Conservation (phyloP, 2,797 vertebrate species). For the Cryptoprocta ferox region DNA sequence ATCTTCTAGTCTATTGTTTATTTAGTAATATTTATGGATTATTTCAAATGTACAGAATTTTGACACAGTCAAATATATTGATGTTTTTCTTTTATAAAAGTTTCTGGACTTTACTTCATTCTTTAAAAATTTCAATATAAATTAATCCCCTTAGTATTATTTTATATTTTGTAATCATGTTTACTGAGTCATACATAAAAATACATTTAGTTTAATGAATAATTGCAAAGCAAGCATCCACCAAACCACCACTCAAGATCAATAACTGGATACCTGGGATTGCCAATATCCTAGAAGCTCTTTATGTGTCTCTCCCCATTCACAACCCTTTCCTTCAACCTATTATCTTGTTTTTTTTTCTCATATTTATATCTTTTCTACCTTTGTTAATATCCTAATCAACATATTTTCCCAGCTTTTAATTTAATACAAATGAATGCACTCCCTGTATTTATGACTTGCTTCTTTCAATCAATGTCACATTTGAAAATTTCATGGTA, state of each 20-base stretch:
- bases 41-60: not conserved
- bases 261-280: not conserved
- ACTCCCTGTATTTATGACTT: not conserved
- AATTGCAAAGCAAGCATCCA: not conserved
- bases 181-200: not conserved
- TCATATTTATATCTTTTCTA: not conserved
- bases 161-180: not conserved
- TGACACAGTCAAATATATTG: not conserved
- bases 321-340: not conserved
- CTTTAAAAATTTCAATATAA: not conserved
- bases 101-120: not conserved
- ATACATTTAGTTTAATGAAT: not conserved
- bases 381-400: not conserved
- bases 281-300: not conserved
- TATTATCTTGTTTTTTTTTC: not conserved
- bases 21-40: not conserved
- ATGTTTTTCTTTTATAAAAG: not conserved
- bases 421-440: not conserved
- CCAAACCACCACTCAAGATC: not conserved
- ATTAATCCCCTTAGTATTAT: not conserved
- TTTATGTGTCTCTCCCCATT: not conserved
- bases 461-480: not conserved
- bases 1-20: not conserved
- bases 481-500: not conserved
- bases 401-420: not conserved